Percentiles rank a stretch among this genome's conserved stretches.
These are phyloP conservation scores for Diogma glabrata DNA, from an alignment of 2,888 invertebrate species.

Conservation along the genomic window DNA sequence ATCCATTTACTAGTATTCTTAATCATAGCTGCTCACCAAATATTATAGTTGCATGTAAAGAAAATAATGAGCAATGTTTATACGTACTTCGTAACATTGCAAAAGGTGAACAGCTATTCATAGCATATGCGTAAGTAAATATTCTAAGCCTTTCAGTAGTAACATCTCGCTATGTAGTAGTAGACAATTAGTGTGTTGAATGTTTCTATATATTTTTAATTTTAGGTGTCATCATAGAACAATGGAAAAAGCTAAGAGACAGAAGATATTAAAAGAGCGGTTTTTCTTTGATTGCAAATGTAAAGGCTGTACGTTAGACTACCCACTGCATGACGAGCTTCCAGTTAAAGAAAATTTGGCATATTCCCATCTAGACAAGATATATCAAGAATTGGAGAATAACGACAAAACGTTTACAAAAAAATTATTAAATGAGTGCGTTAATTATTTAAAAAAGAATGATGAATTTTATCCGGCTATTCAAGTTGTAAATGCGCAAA, in stretches of 20 bases:
- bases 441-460: conserved; percentile 29
- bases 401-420: conserved; percentile 31
- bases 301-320: conserved; percentile 57
- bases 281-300: conserved; percentile 74
- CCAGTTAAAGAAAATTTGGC: conserved; percentile 30
- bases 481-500: conserved; percentile 32
- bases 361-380: conserved; percentile 23
- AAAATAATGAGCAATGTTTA: too few relatives aligned
- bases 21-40: conserved; percentile 86
- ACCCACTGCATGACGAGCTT: conserved; percentile 48
- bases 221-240: conserved; percentile 72
- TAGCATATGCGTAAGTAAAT: too few relatives aligned
- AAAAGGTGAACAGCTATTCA: conserved; percentile 60
- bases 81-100: conserved; percentile 57
- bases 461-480: conserved; percentile 31
- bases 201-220: too few relatives aligned
- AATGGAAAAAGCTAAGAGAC: conserved; percentile 44
- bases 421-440: conserved; percentile 30
- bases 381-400: conserved; percentile 27
- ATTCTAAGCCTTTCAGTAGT: too few relatives aligned
- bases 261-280: conserved; percentile 51
- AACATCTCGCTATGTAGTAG: too few relatives aligned
- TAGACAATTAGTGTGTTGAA: too few relatives aligned
- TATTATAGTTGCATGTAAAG: too few relatives aligned
- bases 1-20: conserved; percentile 64